Conservation (phyloP, 2,113 vertebrate genomes). For the Calidris pugnax region DNA sequence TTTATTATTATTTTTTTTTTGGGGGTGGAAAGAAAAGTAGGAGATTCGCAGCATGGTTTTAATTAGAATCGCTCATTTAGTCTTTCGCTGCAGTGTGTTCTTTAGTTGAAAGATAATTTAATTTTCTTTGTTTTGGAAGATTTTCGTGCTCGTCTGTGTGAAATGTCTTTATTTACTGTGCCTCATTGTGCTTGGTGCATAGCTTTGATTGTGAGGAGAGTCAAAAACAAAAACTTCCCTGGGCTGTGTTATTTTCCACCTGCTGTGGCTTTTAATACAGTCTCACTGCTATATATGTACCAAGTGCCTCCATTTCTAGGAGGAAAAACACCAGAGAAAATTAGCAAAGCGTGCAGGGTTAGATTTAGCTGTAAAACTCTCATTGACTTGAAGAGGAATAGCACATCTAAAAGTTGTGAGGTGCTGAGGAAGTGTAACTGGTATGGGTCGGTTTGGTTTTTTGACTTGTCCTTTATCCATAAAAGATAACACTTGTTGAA, state of each 20-base stretch:
- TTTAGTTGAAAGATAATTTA: slow-evolving; percentile 39
- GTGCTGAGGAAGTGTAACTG: not conserved
- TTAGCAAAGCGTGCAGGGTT: not conserved
- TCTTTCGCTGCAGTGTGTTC: slow-evolving; percentile 37
- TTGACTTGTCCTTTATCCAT: not conserved
- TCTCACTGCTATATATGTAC: not conserved
- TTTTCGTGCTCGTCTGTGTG: slow-evolving; percentile 11
- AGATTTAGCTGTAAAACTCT: not conserved
- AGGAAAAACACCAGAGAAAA: not conserved
- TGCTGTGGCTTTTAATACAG: slow-evolving; percentile 50
- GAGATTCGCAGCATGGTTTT: slow-evolving; percentile 56
- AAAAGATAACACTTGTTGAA: not conserved
- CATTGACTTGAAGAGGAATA: not conserved
- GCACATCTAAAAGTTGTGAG: not conserved
- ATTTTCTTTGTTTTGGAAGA: slow-evolving; percentile 54
- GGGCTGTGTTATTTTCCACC: slow-evolving; percentile 18
- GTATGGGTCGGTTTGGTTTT: not conserved
- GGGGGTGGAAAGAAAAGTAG: slow-evolving; percentile 12
- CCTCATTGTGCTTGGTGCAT: not conserved
- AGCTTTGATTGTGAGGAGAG: slow-evolving; percentile 4
- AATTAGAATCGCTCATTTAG: slow-evolving; percentile 54
- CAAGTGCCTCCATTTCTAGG: not conserved
- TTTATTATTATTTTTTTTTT: not conserved
- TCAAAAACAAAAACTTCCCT: slow-evolving; percentile 1
- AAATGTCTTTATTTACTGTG: slow-evolving; percentile 51